phyloP scores from a whole-genome alignment of 2,797 vertebrate genomes.

The Helarctos malayanus region DNA sequence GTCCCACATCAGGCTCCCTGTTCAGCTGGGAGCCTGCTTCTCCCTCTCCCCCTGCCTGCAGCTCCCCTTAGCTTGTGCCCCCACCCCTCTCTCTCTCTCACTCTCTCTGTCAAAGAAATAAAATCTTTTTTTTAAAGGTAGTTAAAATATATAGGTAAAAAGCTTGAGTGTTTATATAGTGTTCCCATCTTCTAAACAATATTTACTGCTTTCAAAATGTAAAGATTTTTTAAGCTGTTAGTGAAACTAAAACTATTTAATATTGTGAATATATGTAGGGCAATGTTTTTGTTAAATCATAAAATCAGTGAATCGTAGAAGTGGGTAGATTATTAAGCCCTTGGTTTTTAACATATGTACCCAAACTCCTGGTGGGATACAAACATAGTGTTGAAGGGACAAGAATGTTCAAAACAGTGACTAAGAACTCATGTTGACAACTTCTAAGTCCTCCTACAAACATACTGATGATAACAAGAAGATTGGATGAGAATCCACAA shows the following conservation, averaged over 20 bases:
- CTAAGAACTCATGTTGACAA: not conserved
- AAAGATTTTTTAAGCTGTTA: not conserved
- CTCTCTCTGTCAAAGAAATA: not conserved
- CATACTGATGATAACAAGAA: slow-evolving; percentile 15
- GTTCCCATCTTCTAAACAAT: not conserved
- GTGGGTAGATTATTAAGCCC: not conserved
- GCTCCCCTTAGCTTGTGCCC: not conserved
- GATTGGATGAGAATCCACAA: not conserved
- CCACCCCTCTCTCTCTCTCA: too few relatives aligned
- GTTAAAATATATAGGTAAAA: not conserved
- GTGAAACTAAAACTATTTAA: not conserved
- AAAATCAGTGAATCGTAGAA: not conserved
- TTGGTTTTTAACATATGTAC: not conserved
- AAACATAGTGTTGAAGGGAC: not conserved
- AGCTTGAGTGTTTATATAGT: not conserved
- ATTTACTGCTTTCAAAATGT: not conserved
- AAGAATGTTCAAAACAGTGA: slow-evolving; percentile 29
- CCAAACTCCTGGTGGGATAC: not conserved
- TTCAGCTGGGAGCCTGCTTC: not conserved
- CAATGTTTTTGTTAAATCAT: not conserved
- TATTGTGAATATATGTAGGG: not conserved
- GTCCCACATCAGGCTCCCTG: not conserved
- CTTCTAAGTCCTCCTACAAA: slow-evolving; percentile 36
- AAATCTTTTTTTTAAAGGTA: not conserved
- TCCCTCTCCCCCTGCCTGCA: not conserved